A percentile compares a stretch with the other conserved stretches of the same genome.
Evolutionary conservation across 2,797 vertebrate species (phyloP).

Genomic region (Hemibagrus guttatus): DNA sequence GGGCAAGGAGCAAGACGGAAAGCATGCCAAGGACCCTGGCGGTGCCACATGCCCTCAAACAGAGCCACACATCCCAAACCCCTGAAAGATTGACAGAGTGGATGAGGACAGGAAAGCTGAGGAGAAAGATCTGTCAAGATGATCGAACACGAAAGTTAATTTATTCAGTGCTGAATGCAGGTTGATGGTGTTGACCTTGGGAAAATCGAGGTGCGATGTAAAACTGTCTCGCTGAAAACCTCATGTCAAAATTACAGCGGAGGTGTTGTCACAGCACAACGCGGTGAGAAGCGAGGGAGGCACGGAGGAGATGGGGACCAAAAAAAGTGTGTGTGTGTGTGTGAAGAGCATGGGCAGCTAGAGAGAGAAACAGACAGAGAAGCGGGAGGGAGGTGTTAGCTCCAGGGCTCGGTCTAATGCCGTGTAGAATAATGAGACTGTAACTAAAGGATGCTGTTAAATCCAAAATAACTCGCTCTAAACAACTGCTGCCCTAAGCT

Average conservation of each 20-base stretch:
- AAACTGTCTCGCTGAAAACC: conserved; percentile 21
- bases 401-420: conserved; percentile 70
- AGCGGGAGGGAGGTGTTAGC: conserved; percentile 60
- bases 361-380: conserved; percentile 51
- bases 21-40: conserved; percentile 10
- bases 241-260: conserved; percentile 21
- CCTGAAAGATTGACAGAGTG: conserved; percentile 4
- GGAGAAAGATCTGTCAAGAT: conserved; percentile 41
- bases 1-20: conserved; percentile 29
- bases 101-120: conserved; percentile 48
- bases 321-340: background rate
- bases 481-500: conserved; percentile 42
- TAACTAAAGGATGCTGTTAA: conserved; percentile 65
- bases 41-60: background rate
- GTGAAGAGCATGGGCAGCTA: conserved; percentile 50
- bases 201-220: conserved; percentile 27
- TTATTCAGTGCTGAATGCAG: conserved; percentile 23
- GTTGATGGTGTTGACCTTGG: conserved; percentile 39
- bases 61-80: conserved; percentile 2
- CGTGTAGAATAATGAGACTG: conserved; percentile 70
- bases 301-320: conserved; percentile 38
- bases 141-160: conserved; percentile 52
- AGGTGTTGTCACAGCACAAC: conserved; percentile 28
- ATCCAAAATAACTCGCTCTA: conserved; percentile 64
- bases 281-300: conserved; percentile 31